phyloP scores from a whole-genome alignment of 2,113 vertebrate genomes.

The Rhizomys pruinosus region DNA sequence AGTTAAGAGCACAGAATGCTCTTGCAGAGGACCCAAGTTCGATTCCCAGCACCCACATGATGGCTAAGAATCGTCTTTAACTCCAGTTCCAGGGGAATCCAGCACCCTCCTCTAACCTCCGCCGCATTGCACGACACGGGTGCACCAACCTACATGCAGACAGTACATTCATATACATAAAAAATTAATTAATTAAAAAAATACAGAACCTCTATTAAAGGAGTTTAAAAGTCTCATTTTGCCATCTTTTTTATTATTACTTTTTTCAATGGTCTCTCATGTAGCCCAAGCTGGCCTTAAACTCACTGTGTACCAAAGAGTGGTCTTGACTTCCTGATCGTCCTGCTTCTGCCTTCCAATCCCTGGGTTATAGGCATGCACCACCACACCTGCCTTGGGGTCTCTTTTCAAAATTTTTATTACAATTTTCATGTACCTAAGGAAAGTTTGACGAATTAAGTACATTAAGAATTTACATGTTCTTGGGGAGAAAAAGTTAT shows the following conservation, averaged over 20 bases:
- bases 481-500: not conserved
- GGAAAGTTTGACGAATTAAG: slow-evolving; percentile 48
- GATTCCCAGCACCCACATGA: no score
- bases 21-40: no score
- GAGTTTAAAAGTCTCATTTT: not conserved
- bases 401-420: not conserved
- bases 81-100: no score
- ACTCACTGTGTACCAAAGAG: not conserved
- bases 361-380: not conserved
- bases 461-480: slow-evolving; percentile 44
- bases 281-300: not conserved
- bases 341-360: not conserved
- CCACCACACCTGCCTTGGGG: not conserved
- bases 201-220: slow-evolving; percentile 2
- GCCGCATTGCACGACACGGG: no score
- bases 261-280: not conserved
- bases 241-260: not conserved
- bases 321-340: not conserved
- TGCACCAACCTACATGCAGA: no score
- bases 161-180: no score
- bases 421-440: not conserved
- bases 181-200: not conserved
- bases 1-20: no score
- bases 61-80: no score
- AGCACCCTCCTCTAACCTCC: no score